phyloP scores from a whole-genome alignment of 2,113 vertebrate genomes.

The Nettapus auritus region DNA sequence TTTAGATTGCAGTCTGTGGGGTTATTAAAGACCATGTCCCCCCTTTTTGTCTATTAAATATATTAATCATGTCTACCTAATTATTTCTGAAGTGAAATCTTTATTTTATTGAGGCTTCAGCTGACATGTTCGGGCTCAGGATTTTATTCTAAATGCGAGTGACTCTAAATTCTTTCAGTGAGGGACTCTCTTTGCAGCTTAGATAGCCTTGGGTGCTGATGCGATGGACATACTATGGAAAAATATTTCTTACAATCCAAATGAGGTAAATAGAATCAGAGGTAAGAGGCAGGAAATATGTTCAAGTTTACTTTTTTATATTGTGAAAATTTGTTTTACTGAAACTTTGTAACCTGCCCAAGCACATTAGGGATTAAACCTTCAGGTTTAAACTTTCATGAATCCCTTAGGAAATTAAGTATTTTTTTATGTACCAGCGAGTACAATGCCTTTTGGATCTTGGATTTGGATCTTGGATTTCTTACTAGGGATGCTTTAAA shows the following conservation, averaged over 20 bases:
- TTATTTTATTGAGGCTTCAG: not conserved
- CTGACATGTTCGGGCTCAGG: not conserved
- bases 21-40: not conserved
- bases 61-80: not conserved
- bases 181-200: not conserved
- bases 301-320: not conserved
- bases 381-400: not conserved
- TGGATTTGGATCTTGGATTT: not conserved
- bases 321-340: not conserved
- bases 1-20: not conserved
- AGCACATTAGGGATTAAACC: not conserved
- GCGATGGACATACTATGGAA: not conserved
- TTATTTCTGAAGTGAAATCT: not conserved
- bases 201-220: not conserved
- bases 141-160: not conserved
- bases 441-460: not conserved
- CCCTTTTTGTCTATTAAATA: not conserved
- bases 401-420: not conserved
- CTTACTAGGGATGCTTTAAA: not conserved
- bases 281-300: not conserved
- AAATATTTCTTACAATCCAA: not conserved
- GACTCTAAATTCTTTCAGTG: not conserved
- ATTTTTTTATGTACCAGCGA: not conserved
- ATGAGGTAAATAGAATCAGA: not conserved
- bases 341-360: not conserved